These are phyloP conservation scores for Chesias legatella DNA, from an alignment of 2,888 invertebrate genomes.

Conservation along the genomic window DNA sequence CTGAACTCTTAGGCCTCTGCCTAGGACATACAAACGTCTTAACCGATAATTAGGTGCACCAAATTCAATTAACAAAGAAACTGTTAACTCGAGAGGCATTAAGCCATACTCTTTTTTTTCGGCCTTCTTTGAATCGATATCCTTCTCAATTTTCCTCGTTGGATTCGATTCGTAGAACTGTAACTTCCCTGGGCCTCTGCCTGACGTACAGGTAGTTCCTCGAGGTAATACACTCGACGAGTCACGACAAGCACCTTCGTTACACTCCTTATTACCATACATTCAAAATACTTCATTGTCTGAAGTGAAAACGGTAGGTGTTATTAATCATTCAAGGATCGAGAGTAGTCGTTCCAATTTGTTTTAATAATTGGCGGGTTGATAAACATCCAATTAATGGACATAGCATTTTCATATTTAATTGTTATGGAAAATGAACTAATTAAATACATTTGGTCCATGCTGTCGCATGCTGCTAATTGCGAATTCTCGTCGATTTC, in stretches of 20 bases:
- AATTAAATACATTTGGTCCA: no score
- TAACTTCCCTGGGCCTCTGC: constrained; percentile 18
- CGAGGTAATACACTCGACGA: constrained; percentile 21
- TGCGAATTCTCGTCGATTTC: no score
- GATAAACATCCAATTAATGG: constrained; percentile 6
- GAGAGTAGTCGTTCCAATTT: constrained; percentile 11
- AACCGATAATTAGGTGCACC: no score
- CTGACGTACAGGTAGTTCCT: constrained; percentile 15
- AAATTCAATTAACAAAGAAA: no score
- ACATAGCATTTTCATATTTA: not conserved
- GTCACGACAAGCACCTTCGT: constrained; percentile 20
- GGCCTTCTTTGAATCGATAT: no score
- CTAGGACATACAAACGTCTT: no score
- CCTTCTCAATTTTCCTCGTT: not conserved
- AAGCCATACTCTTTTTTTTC: no score
- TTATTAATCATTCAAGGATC: constrained; percentile 17
- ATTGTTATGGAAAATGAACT: no score
- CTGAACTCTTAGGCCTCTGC: no score
- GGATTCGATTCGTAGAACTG: constrained; percentile 14
- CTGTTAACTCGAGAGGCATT: no score
- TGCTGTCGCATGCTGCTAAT: no score
- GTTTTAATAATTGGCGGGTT: constrained; percentile 8
- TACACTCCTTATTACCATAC: constrained; percentile 19
- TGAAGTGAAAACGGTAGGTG: not conserved
- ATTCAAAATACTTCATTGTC: constrained; percentile 12